Evolutionary conservation across 2,113 vertebrate genomes (phyloP).

Genomic region (Eolophus roseicapilla): DNA sequence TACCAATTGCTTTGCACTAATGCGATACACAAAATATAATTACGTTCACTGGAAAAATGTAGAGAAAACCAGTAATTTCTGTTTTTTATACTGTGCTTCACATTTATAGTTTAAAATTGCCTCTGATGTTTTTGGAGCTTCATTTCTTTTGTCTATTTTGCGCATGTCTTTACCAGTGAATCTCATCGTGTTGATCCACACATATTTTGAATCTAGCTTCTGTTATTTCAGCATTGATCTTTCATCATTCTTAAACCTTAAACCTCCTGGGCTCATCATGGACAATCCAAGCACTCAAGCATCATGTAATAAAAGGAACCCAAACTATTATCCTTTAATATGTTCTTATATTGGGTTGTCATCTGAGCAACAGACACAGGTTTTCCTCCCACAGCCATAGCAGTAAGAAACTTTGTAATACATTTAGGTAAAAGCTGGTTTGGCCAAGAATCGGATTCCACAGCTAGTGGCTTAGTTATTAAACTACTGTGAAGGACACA

Average conservation of each 20-base stretch:
- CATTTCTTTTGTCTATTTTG: not conserved
- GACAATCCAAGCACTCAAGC: not conserved
- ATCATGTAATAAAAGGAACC: not conserved
- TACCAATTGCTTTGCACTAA: not conserved
- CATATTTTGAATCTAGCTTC: not conserved
- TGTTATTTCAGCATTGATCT: not conserved
- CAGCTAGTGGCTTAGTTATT: conserved; percentile 2
- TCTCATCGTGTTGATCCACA: not conserved
- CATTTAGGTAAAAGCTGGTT: conserved; percentile 4
- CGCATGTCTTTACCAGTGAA: not conserved
- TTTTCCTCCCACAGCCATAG: not conserved
- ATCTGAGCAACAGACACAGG: not conserved
- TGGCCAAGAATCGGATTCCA: conserved; percentile 18
- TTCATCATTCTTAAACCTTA: not conserved
- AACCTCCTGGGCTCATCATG: not conserved
- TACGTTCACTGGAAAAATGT: not conserved
- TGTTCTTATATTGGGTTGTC: not conserved
- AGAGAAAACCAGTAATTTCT: not conserved
- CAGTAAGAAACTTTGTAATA: conserved; percentile 19
- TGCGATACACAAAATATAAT: not conserved
- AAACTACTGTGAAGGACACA: not conserved
- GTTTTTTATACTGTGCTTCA: not conserved
- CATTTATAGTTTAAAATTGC: not conserved
- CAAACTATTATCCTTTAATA: conserved; percentile 8
- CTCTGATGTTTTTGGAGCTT: not conserved